Base-by-base conservation (phyloP, 2,888 invertebrate genomes). In the Ophraella communa region DNA sequence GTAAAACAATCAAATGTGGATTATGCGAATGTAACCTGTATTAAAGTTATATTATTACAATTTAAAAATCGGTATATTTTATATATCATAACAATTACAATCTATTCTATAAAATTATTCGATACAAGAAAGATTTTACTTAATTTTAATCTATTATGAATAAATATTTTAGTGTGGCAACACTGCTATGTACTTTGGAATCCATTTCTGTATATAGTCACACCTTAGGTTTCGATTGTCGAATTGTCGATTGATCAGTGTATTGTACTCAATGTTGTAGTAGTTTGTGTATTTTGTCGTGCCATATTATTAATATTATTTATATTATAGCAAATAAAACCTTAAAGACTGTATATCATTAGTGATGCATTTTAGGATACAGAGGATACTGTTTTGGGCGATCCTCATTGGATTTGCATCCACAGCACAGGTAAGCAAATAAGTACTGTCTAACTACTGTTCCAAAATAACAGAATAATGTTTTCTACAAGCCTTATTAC, bases 321-420 rank as follows among this genome's bases (percentile, higher is more conserved):
- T 73, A 74, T 77, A 71, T 73, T 73, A 74, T 72, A 71, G 76
- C 71, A 74, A 73, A 74, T 76, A 77, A 77, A 74, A 79, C 78
- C 76, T 77, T 74, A 76, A 71, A 66, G 66, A 64, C 64, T 67
- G 75, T 71, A 76, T 77, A 78, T 75, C 84, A 83, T 86, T 81
- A 79, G 88, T 88, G 86, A 90, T 90, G 90, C 87, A 90, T 87
- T 89, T 88, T 83, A 88, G 90, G 89, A 90, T 90, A 89, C 88
- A 87, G 82, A 84, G 88, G 85, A 85, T 89, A 86, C 84, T 90
- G 85, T 87, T 87, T 85, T 87, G 87, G 86, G 87, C 89, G 84
- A 85, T 89, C 86, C 86, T 90, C 82, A 84, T 87, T 82, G 89
- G 89, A 87, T 89, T 88, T 85, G 88, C 89, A 84, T 86, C 88